Conservation (phyloP, 2,888 invertebrate genomes). For the Melieria omissa region DNA sequence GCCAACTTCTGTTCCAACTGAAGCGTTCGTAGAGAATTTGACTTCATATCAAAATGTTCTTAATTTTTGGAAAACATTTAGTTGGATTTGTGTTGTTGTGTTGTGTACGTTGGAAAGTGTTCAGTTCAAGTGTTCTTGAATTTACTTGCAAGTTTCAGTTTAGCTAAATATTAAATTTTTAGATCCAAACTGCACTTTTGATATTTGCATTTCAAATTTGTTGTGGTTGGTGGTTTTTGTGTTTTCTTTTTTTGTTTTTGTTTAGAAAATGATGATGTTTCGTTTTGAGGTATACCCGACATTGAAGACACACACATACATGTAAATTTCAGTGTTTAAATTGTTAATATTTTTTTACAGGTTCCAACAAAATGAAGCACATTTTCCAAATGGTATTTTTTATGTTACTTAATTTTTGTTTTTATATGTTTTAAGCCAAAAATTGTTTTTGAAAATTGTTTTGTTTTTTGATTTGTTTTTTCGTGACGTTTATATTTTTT, state of each 20-base stretch:
- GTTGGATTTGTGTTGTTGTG: too few relatives aligned
- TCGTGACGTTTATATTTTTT: constrained; percentile 42
- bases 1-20: too few relatives aligned
- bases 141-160: too few relatives aligned
- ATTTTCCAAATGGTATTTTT: constrained; percentile 23
- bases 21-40: too few relatives aligned
- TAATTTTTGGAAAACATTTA: too few relatives aligned
- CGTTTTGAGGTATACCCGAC: constrained; percentile 70
- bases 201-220: constrained; percentile 4
- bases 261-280: constrained; percentile 50
- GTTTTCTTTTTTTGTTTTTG: constrained; percentile 31
- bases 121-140: too few relatives aligned
- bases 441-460: too few relatives aligned
- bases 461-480: constrained; percentile 42
- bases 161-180: too few relatives aligned
- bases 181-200: not conserved
- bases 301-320: constrained; percentile 68
- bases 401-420: constrained; percentile 42
- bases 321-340: constrained; percentile 49
- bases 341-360: constrained; percentile 35
- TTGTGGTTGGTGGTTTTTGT: constrained; percentile 24
- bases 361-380: not conserved
- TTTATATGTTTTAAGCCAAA: too few relatives aligned
- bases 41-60: too few relatives aligned
- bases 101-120: too few relatives aligned